A percentile compares a stretch with the other conserved stretches of the same genome.
Conservation (phyloP, 1,140 invertebrate species). For the Caenorhabditis latens region DNA sequence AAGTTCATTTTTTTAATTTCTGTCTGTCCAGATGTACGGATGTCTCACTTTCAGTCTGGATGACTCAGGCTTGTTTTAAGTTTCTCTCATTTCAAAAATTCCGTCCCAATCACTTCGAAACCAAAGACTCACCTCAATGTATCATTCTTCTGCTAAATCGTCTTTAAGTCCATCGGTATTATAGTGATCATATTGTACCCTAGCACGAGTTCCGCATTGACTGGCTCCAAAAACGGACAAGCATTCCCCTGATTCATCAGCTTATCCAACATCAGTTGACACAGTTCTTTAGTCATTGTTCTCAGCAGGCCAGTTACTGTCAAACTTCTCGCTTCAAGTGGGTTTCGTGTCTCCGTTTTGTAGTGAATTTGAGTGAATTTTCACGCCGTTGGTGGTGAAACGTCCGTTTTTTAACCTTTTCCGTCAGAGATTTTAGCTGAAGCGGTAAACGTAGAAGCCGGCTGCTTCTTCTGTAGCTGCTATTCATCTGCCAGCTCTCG, state of each 20-base stretch:
- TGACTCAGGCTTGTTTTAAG: no score
- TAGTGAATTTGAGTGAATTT: not conserved
- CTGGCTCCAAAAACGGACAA: constrained; percentile 57
- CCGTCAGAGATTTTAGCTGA: not conserved
- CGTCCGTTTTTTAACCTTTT: not conserved
- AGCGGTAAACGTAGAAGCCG: not conserved
- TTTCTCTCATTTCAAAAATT: not conserved
- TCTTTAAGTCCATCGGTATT: constrained; percentile 61
- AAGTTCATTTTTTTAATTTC: no score
- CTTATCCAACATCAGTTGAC: constrained; percentile 56
- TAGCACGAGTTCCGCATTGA: constrained; percentile 50
- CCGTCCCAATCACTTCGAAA: not conserved
- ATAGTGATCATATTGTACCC: constrained; percentile 38
- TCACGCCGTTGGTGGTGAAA: not conserved
- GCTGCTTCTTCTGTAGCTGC: not conserved
- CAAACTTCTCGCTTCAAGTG: constrained; percentile 45
- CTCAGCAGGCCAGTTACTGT: constrained; percentile 34
- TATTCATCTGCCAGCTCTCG: constrained; percentile 35
- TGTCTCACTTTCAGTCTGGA: no score
- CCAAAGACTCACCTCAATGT: not conserved
- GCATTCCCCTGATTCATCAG: constrained; percentile 41
- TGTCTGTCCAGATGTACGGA: no score
- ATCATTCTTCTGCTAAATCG: constrained; percentile 56
- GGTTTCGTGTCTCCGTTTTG: not conserved
- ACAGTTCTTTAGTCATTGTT: not conserved